Conservation (phyloP, 2,113 vertebrate species). For the Empidonax traillii region DNA sequence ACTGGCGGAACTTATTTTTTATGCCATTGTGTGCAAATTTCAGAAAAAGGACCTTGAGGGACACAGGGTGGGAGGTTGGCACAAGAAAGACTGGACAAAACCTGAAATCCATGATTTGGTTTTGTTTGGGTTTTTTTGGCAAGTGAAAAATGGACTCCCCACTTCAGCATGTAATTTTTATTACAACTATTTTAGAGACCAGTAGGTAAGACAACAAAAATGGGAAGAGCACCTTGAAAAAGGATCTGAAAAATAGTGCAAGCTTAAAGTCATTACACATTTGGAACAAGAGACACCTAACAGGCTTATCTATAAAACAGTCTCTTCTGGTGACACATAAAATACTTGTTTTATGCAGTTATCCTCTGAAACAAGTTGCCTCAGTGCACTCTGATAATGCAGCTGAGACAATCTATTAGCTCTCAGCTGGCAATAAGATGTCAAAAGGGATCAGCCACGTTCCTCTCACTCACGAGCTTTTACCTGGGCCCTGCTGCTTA, state of each 20-base stretch:
- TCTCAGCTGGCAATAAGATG: neutral
- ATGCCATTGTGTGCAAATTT: neutral
- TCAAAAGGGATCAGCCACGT: neutral
- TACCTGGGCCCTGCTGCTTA: neutral
- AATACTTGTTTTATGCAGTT: neutral
- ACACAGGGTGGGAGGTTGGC: neutral
- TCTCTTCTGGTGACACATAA: neutral
- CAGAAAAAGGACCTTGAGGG: neutral
- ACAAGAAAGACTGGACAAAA: neutral
- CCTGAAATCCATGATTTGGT: neutral
- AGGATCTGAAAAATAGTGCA: neutral
- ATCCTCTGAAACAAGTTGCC: neutral
- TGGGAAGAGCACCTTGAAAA: neutral
- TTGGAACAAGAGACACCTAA: neutral
- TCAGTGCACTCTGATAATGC: neutral
- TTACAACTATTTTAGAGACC: neutral
- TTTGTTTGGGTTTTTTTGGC: neutral
- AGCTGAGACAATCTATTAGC: neutral
- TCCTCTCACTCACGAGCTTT: neutral
- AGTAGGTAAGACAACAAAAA: neutral
- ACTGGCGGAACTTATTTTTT: neutral
- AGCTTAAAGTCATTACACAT: neutral
- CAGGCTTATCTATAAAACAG: neutral
- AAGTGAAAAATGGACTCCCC: neutral
- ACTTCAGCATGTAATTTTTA: neutral